These are phyloP conservation scores for Gymnothorax reevesii DNA, from an alignment of 2,797 vertebrate species.

Conservation along the genomic window DNA sequence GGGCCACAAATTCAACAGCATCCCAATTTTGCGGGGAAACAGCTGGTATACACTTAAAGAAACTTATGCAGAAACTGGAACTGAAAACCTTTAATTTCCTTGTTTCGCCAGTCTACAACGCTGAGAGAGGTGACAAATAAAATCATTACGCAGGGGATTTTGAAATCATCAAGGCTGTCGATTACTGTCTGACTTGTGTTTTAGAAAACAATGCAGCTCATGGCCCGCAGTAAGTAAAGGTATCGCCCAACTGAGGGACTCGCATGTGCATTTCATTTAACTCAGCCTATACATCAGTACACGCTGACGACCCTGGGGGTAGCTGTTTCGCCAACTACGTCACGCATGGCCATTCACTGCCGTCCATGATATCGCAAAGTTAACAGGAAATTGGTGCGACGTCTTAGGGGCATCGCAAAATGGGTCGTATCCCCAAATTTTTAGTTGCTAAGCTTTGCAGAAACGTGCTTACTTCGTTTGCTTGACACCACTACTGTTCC, in stretches of 20 bases:
- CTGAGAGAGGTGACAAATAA: too few relatives aligned
- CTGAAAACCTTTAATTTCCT: not conserved
- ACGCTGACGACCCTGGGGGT: not conserved
- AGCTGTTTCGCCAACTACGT: not conserved
- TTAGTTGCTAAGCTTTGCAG: not conserved
- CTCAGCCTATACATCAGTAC: not conserved
- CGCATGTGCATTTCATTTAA: not conserved
- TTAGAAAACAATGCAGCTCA: not conserved
- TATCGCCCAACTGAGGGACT: not conserved
- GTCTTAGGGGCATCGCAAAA: not conserved
- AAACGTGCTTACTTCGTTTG: not conserved
- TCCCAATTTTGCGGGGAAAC: not conserved
- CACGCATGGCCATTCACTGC: not conserved
- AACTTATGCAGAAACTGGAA: not conserved
- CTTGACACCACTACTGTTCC: not conserved
- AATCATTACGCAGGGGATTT: not conserved
- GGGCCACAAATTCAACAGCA: too few relatives aligned
- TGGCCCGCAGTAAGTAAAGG: not conserved
- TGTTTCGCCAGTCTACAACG: not conserved
- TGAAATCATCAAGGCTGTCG: not conserved
- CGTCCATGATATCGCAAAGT: slow-evolving; percentile 8
- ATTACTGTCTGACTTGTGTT: not conserved
- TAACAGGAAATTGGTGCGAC: slow-evolving; percentile 3
- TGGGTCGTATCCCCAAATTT: not conserved
- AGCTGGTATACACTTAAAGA: not conserved